Evolutionary conservation across 2,797 vertebrate species (phyloP).

Genomic region (Rhinoraja longicauda): DNA sequence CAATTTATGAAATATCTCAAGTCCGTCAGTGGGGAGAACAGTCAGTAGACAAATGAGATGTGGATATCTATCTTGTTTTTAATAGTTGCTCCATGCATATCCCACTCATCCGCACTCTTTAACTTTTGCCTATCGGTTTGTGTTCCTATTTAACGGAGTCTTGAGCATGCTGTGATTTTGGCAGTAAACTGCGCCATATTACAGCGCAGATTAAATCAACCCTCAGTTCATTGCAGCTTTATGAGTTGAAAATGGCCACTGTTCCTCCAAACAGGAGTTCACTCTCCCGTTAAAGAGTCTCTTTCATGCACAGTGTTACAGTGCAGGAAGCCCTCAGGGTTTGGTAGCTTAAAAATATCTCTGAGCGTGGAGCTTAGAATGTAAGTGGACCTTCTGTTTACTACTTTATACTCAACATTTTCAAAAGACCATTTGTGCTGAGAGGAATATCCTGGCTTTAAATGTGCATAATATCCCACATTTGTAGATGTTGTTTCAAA

Average conservation of each 20-base stretch:
- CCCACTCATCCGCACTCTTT: not conserved
- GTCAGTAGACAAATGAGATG: not conserved
- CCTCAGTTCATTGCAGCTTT: not conserved
- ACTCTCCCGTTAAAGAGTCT: not conserved
- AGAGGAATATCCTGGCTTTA: slow-evolving; percentile 73
- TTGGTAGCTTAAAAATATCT: slow-evolving; percentile 21
- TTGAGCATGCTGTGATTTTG: not conserved
- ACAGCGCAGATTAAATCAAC: not conserved
- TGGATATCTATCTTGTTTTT: not conserved
- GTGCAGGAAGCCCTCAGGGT: not conserved
- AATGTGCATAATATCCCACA: slow-evolving; percentile 98
- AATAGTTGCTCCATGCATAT: no score
- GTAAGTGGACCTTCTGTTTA: slow-evolving; percentile 37
- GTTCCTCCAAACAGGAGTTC: not conserved
- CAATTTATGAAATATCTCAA: not conserved
- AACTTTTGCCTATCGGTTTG: not conserved
- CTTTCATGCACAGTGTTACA: not conserved
- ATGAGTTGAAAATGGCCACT: not conserved
- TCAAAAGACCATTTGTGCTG: slow-evolving; percentile 50
- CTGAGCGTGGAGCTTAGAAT: not conserved
- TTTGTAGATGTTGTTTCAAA: slow-evolving; percentile 97
- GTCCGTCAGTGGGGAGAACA: no score
- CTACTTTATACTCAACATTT: slow-evolving; percentile 36
- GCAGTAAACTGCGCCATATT: not conserved
- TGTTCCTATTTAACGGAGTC: not conserved